phyloP scores from a whole-genome alignment of 1,140 invertebrate genomes.

The Zaprionus vittiger region DNA sequence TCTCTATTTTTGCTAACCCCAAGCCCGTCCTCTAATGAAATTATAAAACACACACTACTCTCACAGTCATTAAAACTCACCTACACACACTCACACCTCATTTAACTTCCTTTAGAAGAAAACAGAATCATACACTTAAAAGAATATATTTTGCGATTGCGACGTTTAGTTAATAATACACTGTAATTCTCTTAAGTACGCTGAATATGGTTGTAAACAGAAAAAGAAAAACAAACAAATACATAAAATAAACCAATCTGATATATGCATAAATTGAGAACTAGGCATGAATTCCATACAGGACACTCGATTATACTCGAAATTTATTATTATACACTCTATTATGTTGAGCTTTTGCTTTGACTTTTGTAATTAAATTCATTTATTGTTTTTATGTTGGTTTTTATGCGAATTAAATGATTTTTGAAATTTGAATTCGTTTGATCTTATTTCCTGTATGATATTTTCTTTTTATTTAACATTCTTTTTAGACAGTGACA shows the following conservation, averaged over 20 bases:
- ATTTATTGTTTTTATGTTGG: constrained; percentile 72
- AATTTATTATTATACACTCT: constrained; percentile 49
- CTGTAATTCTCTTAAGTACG: constrained; percentile 63
- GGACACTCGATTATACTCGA: constrained; percentile 41
- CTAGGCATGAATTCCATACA: constrained; percentile 38
- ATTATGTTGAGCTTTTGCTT: constrained; percentile 54
- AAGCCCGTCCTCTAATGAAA: constrained; percentile 73
- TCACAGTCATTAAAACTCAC: constrained; percentile 30
- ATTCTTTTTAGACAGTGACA: not conserved
- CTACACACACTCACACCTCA: constrained; percentile 22
- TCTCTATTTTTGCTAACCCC: constrained; percentile 44
- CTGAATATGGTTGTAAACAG: constrained; percentile 74
- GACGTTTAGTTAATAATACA: constrained; percentile 67
- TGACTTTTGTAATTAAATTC: constrained; percentile 65
- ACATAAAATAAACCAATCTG: constrained; percentile 24
- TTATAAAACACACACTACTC: constrained; percentile 45
- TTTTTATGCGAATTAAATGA: constrained; percentile 67
- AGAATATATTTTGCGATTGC: constrained; percentile 39
- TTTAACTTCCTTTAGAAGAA: constrained; percentile 18
- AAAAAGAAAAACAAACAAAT: constrained; percentile 17
- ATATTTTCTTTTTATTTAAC: not conserved
- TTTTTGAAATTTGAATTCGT: constrained; percentile 27
- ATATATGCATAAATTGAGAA: constrained; percentile 35
- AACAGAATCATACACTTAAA: not conserved
- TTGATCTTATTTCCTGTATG: constrained; percentile 9